A percentile compares a stretch with the other conserved stretches of the same genome.
Conservation (phyloP, 2,888 invertebrate genomes). For the Drosophila affinis region DNA sequence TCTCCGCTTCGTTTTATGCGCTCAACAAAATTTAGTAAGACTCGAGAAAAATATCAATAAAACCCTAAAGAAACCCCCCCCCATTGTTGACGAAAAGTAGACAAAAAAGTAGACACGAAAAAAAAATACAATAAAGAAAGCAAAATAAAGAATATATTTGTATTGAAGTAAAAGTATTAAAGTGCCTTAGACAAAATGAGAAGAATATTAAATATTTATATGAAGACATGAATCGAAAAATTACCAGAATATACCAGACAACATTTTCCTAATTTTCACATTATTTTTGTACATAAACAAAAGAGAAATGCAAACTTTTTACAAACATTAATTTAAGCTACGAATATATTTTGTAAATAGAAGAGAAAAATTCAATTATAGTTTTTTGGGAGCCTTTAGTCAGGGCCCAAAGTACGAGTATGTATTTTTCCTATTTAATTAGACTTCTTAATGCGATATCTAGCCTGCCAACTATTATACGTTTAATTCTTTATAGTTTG, state of each 20-base stretch:
- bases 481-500: slow-evolving; percentile 38
- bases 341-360: slow-evolving; percentile 5
- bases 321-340: slow-evolving; percentile 24
- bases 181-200: slow-evolving; percentile 72
- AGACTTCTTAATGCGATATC: slow-evolving; percentile 67
- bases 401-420: slow-evolving; percentile 46
- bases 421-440: slow-evolving; percentile 52
- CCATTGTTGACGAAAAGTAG: slow-evolving; percentile 44
- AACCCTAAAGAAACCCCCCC: background rate
- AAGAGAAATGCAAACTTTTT: slow-evolving; percentile 36
- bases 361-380: slow-evolving; percentile 21
- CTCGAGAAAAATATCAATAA: background rate
- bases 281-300: slow-evolving; percentile 38
- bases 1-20: slow-evolving; percentile 45
- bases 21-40: slow-evolving; percentile 44
- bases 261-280: slow-evolving; percentile 12
- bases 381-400: slow-evolving; percentile 49
- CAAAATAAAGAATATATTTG: slow-evolving; percentile 44
- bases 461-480: slow-evolving; percentile 65
- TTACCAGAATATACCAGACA: background rate
- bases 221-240: slow-evolving; percentile 7
- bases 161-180: slow-evolving; percentile 62
- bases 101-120: slow-evolving; percentile 23
- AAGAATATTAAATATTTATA: slow-evolving; percentile 32
- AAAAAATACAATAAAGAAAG: slow-evolving; percentile 25